These are phyloP conservation scores for Clangula hyemalis DNA, from an alignment of 2,797 vertebrate species.

Conservation along the genomic window DNA sequence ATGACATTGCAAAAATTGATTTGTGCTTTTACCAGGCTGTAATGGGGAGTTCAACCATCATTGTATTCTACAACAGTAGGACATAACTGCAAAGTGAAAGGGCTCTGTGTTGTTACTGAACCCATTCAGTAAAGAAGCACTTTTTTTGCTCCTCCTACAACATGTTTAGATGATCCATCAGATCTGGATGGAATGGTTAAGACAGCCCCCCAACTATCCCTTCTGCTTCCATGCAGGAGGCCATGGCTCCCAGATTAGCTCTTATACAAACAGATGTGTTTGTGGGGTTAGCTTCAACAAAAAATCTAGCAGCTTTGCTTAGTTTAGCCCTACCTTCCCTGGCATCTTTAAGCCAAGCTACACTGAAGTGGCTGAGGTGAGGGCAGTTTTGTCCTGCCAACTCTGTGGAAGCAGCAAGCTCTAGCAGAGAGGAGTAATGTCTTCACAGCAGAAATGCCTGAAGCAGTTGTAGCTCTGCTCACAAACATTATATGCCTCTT, in stretches of 20 bases:
- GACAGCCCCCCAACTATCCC: background rate
- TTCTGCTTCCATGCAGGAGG: background rate
- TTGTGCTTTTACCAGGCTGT: background rate
- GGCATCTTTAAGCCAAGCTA: background rate
- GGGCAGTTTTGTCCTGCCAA: background rate
- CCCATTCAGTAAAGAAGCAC: background rate
- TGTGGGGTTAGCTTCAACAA: background rate
- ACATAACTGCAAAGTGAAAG: background rate
- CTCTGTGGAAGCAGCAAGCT: background rate
- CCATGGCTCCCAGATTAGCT: rapidly evolving
- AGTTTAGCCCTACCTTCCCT: background rate
- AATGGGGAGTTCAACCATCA: background rate
- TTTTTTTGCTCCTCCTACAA: background rate
- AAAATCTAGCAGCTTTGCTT: background rate
- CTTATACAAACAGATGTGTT: background rate
- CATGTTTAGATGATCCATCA: background rate
- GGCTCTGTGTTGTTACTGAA: background rate
- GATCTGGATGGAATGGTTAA: background rate
- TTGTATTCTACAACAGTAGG: background rate
- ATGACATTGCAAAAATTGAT: background rate
- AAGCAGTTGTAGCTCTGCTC: background rate
- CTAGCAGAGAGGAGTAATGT: background rate
- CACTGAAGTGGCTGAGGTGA: background rate
- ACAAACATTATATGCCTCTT: background rate
- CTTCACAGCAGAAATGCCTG: background rate